Conservation (phyloP, 2,888 invertebrate genomes). For the Thalpophila matura region DNA sequence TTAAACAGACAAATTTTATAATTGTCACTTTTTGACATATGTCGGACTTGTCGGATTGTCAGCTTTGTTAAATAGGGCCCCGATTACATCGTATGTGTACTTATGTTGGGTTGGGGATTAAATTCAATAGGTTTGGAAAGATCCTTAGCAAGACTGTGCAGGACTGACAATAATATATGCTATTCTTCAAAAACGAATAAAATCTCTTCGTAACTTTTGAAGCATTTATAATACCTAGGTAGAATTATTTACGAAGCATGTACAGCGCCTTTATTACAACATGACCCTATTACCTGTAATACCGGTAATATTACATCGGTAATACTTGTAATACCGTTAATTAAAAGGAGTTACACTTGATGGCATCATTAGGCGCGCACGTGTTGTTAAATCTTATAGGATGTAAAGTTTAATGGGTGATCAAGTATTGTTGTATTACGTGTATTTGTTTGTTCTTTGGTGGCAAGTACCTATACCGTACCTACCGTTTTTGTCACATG, state of each 20-base stretch:
- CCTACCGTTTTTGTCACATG: too few relatives aligned
- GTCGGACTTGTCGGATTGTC: too few relatives aligned
- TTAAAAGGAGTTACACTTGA: slow-evolving; percentile 22
- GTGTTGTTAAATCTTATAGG: slow-evolving; percentile 19
- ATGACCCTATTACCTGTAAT: background rate
- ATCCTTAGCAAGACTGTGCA: background rate
- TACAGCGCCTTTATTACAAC: background rate
- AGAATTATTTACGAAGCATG: slow-evolving; percentile 1
- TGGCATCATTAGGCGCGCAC: slow-evolving; percentile 13
- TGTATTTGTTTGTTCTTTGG: background rate
- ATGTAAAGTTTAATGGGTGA: slow-evolving; percentile 16
- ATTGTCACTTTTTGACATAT: too few relatives aligned
- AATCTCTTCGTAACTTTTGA: background rate
- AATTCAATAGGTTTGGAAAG: background rate
- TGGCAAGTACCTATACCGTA: background rate
- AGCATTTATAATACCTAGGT: background rate
- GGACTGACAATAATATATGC: background rate
- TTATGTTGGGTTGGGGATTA: too few relatives aligned
- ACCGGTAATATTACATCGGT: background rate
- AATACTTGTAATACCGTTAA: slow-evolving; percentile 8
- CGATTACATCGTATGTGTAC: too few relatives aligned
- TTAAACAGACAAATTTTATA: too few relatives aligned
- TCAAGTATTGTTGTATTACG: background rate
- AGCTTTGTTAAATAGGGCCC: too few relatives aligned
- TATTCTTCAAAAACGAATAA: slow-evolving; percentile 1